A percentile compares a stretch with the other conserved stretches of the same genome.
These are phyloP conservation scores for Tarsius wallacei DNA, from an alignment of 2,797 vertebrate genomes.

Conservation along the genomic window DNA sequence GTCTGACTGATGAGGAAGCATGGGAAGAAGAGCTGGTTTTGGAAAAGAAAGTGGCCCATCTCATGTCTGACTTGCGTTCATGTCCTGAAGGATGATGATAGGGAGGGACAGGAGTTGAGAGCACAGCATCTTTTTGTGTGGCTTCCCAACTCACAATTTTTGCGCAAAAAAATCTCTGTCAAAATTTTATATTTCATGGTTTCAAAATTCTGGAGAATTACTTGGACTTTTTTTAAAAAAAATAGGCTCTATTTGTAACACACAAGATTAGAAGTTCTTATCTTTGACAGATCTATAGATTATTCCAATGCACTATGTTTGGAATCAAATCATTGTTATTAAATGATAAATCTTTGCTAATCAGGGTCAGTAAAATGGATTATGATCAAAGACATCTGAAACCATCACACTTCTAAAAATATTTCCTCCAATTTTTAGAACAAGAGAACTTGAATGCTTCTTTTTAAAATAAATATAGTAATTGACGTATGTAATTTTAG, in stretches of 20 bases:
- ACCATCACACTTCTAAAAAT: background rate
- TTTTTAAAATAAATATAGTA: background rate
- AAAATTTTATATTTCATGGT: background rate
- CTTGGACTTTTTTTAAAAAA: background rate
- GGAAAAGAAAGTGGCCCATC: background rate
- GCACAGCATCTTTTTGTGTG: background rate
- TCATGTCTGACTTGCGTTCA: background rate
- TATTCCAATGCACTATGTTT: background rate
- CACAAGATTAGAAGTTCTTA: background rate
- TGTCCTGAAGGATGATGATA: background rate
- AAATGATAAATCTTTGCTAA: background rate
- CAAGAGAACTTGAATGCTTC: background rate
- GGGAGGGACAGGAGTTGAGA: background rate
- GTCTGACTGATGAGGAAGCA: background rate
- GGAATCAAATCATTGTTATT: background rate
- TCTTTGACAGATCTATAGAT: background rate
- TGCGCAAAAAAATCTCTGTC: background rate
- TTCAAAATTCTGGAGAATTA: constrained; percentile 11
- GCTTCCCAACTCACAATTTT: background rate
- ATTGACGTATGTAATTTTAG: background rate
- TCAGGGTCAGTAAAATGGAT: background rate
- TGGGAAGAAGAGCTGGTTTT: background rate
- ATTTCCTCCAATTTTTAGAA: background rate
- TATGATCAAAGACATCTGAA: background rate
- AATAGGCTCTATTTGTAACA: background rate